Conservation (phyloP, 1,140 invertebrate species). For the Holotrichia oblita region DNA sequence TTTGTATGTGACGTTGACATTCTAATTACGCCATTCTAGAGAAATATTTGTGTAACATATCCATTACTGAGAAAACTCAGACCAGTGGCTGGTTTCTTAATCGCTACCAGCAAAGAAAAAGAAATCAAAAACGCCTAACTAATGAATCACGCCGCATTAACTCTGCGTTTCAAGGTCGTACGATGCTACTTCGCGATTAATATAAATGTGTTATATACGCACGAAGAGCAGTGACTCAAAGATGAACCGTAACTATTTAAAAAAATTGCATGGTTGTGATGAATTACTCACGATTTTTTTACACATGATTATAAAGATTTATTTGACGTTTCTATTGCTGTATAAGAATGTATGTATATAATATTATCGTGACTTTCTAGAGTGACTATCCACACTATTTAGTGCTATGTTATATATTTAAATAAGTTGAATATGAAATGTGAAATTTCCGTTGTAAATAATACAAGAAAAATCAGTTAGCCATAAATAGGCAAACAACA, state of each 20-base stretch:
- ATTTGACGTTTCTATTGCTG: not conserved
- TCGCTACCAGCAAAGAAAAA: conserved; percentile 15
- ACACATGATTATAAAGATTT: conserved; percentile 4
- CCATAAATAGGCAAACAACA: too few relatives aligned
- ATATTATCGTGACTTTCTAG: too few relatives aligned
- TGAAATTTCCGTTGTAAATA: too few relatives aligned
- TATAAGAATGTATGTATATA: not conserved
- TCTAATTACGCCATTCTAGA: not conserved
- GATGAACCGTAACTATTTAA: not conserved
- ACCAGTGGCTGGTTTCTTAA: conserved; percentile 18
- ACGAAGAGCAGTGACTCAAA: not conserved
- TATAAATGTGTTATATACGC: too few relatives aligned
- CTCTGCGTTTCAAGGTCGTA: conserved; percentile 10
- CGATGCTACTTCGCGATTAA: not conserved
- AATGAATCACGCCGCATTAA: conserved; percentile 13
- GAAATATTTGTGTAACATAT: conserved; percentile 16
- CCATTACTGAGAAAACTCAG: conserved; percentile 18
- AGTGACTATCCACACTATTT: too few relatives aligned
- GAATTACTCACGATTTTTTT: conserved; percentile 20
- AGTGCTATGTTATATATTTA: too few relatives aligned
- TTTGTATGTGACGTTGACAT: conserved; percentile 15
- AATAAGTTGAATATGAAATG: too few relatives aligned
- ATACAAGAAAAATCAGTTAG: too few relatives aligned
- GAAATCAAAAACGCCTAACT: conserved; percentile 31
- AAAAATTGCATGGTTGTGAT: not conserved